Evolutionary conservation across 1,140 invertebrate species (phyloP), one percentile per base, ranked within the genome.

Genomic region (Drosophila bocqueti): DNA sequence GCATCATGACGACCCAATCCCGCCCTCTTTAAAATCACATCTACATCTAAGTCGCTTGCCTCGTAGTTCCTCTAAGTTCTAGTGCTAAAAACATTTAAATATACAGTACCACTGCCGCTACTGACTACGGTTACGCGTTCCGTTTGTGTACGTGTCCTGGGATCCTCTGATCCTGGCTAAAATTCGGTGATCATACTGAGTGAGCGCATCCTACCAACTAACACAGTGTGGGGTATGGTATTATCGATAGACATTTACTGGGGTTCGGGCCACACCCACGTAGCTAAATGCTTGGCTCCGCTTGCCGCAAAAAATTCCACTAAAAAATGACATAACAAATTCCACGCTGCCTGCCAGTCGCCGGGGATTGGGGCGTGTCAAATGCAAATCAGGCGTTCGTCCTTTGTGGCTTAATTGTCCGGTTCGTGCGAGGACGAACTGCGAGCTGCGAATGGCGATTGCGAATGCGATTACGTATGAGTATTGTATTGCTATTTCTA

Each of bases 31-130:
- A 87, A 87, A 87, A 90, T 87, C 84, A 87, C 84, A 90, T 89
- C 85, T 87, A 90, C 77, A 81, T 84, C 84, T 87, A 89, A 77
- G 68, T 83, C 83, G 68, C 64, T 55, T 81, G 74, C 62, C 67
- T 55, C 78, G 63, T 66, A 84, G 82, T 81, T 82, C 68, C 64
- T 72, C 83, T 85, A 86, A 67, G n/a, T 76, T 89, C 86, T 91
- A 91, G 81, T 86, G 86, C 85, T 90, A 86, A 89, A 91, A 89
- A 84, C 81, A 85, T 84, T 77, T 89, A 86, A 90, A 91, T 81
- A 54, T 81, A 84, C 74, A 85, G 67, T 84, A 85, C 82, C 79
- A 78, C 74, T 78, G 72, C 38, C 62, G 64, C 71, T 74, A 91
- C 61, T 58, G 57, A 69, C 77, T 68, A 76, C 61, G 76, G 47